phyloP scores from a whole-genome alignment of 2,888 invertebrate genomes.

The Lepidocyrtoides sp. region DNA sequence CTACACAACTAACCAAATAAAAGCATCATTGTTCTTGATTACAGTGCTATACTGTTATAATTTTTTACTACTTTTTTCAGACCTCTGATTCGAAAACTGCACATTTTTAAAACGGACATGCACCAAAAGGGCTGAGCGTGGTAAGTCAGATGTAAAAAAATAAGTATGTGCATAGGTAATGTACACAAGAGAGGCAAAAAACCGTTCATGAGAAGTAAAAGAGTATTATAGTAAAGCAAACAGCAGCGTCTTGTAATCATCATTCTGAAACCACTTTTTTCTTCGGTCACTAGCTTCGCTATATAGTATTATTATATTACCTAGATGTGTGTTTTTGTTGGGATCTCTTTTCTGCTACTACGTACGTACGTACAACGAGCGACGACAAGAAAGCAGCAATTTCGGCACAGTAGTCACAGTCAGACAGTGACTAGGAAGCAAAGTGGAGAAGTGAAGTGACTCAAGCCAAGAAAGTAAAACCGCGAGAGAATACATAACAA shows the following conservation, averaged over 20 bases:
- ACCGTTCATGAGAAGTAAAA: neutral
- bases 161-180: neutral
- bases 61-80: neutral
- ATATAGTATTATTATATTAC: neutral
- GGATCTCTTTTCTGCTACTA: too few species aligned
- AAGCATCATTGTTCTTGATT: slow-evolving; percentile 27
- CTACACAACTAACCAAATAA: neutral
- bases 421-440: slow-evolving; percentile 56
- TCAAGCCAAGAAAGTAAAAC: slow-evolving; percentile 49
- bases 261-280: neutral
- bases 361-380: neutral
- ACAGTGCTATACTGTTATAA: neutral
- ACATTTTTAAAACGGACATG: neutral
- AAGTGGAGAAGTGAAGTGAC: slow-evolving; percentile 9
- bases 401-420: slow-evolving; percentile 8
- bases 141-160: neutral
- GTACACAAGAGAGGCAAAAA: neutral
- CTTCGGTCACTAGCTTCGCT: slow-evolving; percentile 40
- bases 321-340: too few species aligned
- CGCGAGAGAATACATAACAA: neutral
- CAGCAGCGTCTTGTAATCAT: slow-evolving; percentile 11
- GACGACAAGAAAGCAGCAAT: slow-evolving; percentile 35
- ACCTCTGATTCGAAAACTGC: neutral
- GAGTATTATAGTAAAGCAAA: neutral
- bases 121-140: neutral